Base-by-base conservation (phyloP, 2,113 vertebrate species). In the Microtus richardsoni region DNA sequence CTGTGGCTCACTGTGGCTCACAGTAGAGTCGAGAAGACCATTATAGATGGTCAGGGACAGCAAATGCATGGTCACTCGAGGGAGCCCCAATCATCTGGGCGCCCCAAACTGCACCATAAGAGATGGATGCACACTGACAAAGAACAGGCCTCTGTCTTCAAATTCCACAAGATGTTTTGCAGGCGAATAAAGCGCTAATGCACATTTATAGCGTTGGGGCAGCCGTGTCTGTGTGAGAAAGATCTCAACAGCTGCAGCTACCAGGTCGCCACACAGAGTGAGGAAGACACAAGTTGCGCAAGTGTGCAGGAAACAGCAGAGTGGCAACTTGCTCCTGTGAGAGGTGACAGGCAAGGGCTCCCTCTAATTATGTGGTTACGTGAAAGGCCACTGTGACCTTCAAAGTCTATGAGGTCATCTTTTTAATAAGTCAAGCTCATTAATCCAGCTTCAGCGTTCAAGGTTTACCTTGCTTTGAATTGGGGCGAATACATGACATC, bases 381-480 rank as follows among this genome's bases (percentile, higher is more conserved):
- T 24, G 0, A 2, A 39, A 84, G 78, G 70, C 41, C 30, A 78
- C 22, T 49, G 4, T 78, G 80, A 91, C 7, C 36, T 41, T 82
- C 36, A 5, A 73, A 87, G 49, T 60, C 47, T 68, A 21, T 28
- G 93, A 83, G 70, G 89, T 92, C 86, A 90, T 91, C 33, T 94
- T 86, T 73, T 60, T 88, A 93, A 92, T 82, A 93, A 97, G 54
- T 58, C 41, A 87, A 70, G 16, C 85, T 95, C 54, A 73, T 93
- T n/a, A 95, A 89, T 68, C 88, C 24, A 58, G n/a, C 75, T 62
- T 90, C 24, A 58, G 74, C 64, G 75, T 49, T 85, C 71, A 39
- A 28, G 39, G 49, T 54, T 84, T 66, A 82, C 19, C 26, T 5
- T 82, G 68, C 54, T 80, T 87, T 80, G 71, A 85, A 91, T 58